Percentiles rank a stretch among this genome's conserved stretches.
phyloP scores from a whole-genome alignment of 2,888 invertebrate species.

The Pammene fasciana region DNA sequence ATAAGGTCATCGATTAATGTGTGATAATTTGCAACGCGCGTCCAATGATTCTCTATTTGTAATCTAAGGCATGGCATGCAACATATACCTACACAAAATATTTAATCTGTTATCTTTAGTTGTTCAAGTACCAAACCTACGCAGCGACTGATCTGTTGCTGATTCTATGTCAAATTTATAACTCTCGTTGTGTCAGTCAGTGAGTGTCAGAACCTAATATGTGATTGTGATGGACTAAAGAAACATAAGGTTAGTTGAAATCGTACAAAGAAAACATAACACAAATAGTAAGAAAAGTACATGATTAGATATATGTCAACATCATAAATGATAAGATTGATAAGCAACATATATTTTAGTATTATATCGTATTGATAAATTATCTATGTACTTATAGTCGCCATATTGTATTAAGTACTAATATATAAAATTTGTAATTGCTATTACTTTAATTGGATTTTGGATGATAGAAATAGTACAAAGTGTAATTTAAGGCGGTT shows the following conservation, averaged over 20 bases:
- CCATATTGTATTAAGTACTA: too few relatives aligned
- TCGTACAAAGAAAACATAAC: not conserved
- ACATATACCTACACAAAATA: not conserved
- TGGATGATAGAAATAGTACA: too few relatives aligned
- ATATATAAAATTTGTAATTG: too few relatives aligned
- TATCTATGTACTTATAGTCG: too few relatives aligned
- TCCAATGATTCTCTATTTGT: not conserved
- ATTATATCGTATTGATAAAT: too few relatives aligned
- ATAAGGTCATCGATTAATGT: not conserved
- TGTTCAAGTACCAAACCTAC: not conserved
- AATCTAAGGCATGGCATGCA: not conserved
- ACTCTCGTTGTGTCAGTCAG: not conserved
- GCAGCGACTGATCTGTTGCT: too few relatives aligned
- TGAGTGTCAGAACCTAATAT: not conserved
- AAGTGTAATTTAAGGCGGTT: too few relatives aligned
- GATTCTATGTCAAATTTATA: not conserved
- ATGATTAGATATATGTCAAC: too few relatives aligned
- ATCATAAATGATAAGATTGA: too few relatives aligned
- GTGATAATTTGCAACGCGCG: not conserved
- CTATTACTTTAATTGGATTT: too few relatives aligned
- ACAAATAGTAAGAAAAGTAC: not conserved
- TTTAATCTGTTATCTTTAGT: not conserved
- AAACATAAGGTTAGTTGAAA: conserved; percentile 1
- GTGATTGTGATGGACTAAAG: not conserved
- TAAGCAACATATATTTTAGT: too few relatives aligned